These are phyloP conservation scores for Apogon hyalosoma DNA, from an alignment of 2,797 vertebrate genomes.

Conservation along the genomic window DNA sequence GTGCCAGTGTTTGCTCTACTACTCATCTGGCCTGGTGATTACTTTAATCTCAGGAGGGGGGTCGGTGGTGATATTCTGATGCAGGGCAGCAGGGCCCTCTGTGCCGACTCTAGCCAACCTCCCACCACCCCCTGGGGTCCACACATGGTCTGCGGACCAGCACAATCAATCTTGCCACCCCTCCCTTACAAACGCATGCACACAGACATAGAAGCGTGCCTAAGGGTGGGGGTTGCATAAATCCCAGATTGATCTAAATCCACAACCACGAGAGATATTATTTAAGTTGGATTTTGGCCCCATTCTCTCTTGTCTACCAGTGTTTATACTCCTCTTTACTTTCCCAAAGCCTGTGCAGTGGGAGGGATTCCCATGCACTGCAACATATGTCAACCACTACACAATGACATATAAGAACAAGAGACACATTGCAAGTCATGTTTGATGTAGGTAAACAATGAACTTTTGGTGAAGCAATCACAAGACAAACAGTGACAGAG, in stretches of 20 bases:
- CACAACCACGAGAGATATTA: conserved; percentile 75
- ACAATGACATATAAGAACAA: conserved; percentile 15
- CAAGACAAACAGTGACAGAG: conserved; percentile 28
- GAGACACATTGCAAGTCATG: neutral
- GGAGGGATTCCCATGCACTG: conserved; percentile 36
- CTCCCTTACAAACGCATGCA: conserved; percentile 48
- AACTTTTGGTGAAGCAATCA: conserved; percentile 38
- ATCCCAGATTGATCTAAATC: conserved; percentile 87
- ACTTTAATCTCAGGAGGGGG: conserved; percentile 79
- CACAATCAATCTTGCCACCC: conserved; percentile 66
- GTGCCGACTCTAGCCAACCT: conserved; percentile 57
- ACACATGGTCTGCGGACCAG: conserved; percentile 79
- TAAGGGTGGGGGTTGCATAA: conserved; percentile 73
- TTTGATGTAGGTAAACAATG: conserved; percentile 14
- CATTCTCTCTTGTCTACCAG: conserved; percentile 57
- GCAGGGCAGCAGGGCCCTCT: conserved; percentile 68
- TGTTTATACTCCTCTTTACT: conserved; percentile 60
- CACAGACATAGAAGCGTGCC: conserved; percentile 65
- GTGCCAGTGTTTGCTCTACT: conserved; percentile 74
- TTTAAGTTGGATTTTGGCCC: conserved; percentile 81
- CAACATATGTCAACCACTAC: conserved; percentile 56
- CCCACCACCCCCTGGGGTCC: conserved; percentile 78
- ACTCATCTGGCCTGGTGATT: conserved; percentile 81
- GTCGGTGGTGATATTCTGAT: conserved; percentile 63
- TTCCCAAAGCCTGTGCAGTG: conserved; percentile 48